Percentiles rank a stretch among this genome's conserved stretches.
Evolutionary conservation across 2,888 invertebrate species (phyloP).

Genomic region (Cremastinae sp.): DNA sequence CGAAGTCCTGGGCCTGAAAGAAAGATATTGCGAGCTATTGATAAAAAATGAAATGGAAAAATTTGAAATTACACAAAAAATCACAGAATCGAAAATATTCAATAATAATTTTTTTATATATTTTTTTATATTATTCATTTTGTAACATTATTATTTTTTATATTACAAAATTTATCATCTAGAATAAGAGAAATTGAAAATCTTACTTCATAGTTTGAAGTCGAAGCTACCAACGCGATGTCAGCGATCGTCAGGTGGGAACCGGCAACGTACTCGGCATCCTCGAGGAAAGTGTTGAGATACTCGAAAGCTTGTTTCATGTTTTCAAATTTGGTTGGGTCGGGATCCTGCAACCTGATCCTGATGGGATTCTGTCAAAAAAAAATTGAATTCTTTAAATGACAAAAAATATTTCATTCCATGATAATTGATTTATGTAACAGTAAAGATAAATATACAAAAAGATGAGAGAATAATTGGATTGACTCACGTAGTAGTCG

Average conservation of each 20-base stretch:
- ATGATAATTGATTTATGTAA: too few species aligned
- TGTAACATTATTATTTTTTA: too few species aligned
- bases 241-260: slow-evolving; percentile 88
- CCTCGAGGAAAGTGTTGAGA: slow-evolving; percentile 85
- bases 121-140: too few species aligned
- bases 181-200: slow-evolving; percentile 1
- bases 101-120: too few species aligned
- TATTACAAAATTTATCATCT: too few species aligned
- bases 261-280: slow-evolving; percentile 86
- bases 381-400: too few species aligned
- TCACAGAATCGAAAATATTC: too few species aligned
- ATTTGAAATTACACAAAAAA: too few species aligned
- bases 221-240: slow-evolving; percentile 85
- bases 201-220: slow-evolving; percentile 82
- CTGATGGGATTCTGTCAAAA: slow-evolving; percentile 53
- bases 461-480: too few species aligned
- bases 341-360: slow-evolving; percentile 82
- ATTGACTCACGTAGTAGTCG: slow-evolving; percentile 22
- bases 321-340: slow-evolving; percentile 85
- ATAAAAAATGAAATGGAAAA: too few species aligned
- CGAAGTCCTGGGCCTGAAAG: slow-evolving; percentile 76
- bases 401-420: neutral
- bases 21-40: too few species aligned
- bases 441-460: too few species aligned
- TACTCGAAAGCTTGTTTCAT: slow-evolving; percentile 86